phyloP scores from a whole-genome alignment of 1,140 invertebrate genomes.

The Eurosta solidaginis region DNA sequence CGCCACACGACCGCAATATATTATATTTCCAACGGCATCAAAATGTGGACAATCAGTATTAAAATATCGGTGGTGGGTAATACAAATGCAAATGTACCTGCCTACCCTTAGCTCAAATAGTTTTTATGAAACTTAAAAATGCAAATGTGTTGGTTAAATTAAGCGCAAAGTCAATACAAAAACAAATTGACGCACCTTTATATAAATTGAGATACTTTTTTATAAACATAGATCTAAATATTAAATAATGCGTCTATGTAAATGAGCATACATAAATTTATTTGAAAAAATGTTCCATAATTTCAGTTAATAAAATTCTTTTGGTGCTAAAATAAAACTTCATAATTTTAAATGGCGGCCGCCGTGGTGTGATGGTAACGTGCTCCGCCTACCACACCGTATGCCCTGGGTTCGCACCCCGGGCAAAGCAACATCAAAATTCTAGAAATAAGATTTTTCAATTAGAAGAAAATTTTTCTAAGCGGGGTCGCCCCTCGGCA shows the following conservation, averaged over 20 bases:
- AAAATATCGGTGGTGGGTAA: not conserved
- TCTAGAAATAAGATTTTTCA: too few relatives aligned
- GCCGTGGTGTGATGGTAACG: too few relatives aligned
- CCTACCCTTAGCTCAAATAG: not conserved
- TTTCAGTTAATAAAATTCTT: not conserved
- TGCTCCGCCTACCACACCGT: too few relatives aligned
- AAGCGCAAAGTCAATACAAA: not conserved
- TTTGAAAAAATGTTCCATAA: not conserved
- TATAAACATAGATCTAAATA: not conserved
- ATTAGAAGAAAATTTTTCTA: too few relatives aligned
- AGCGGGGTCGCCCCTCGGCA: too few relatives aligned
- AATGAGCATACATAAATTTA: not conserved
- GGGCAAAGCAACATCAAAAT: too few relatives aligned
- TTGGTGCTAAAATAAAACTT: not conserved
- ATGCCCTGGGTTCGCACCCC: too few relatives aligned
- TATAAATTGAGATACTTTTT: too few relatives aligned
- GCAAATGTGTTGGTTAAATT: slow-evolving; percentile 14
- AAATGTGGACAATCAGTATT: not conserved
- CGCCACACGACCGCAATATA: not conserved
- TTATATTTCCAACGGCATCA: not conserved
- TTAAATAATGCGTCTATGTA: not conserved
- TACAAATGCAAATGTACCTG: not conserved
- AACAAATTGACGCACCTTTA: slow-evolving; percentile 3
- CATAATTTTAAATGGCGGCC: too few relatives aligned
- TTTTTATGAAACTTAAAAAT: not conserved